A percentile compares a stretch with the other conserved stretches of the same genome.
Conservation (phyloP, 2,113 vertebrate species). For the Pelecanoides urinatrix region DNA sequence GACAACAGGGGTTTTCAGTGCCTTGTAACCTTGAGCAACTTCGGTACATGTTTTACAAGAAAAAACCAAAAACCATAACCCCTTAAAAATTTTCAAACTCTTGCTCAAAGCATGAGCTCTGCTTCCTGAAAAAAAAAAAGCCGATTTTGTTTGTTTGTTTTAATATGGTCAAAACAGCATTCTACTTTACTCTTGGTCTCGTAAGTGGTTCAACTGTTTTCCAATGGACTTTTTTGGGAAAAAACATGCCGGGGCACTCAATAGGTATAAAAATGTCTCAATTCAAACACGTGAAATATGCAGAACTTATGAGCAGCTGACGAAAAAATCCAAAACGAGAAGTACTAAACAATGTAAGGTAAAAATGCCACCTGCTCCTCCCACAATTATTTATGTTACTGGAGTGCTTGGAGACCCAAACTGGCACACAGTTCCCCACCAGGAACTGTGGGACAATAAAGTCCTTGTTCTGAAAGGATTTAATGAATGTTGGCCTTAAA, state of each 20-base stretch:
- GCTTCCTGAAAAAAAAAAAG: background rate
- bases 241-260: background rate
- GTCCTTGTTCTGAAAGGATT: background rate
- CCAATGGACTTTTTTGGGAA: background rate
- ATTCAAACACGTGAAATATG: background rate
- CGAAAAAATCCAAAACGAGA: background rate
- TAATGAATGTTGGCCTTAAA: background rate
- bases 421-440: background rate
- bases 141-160: background rate
- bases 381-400: background rate
- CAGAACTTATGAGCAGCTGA: background rate
- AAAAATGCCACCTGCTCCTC: background rate
- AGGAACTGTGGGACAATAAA: background rate
- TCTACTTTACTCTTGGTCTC: background rate
- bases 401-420: background rate
- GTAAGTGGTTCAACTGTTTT: background rate
- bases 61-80: background rate
- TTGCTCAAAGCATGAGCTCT: background rate
- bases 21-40: background rate
- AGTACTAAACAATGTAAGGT: background rate
- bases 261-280: background rate
- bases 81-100: background rate
- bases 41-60: background rate
- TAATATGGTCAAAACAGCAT: background rate
- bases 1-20: background rate